Base-by-base conservation (phyloP, 2,797 vertebrate species). In the Scomberomorus guttatus region DNA sequence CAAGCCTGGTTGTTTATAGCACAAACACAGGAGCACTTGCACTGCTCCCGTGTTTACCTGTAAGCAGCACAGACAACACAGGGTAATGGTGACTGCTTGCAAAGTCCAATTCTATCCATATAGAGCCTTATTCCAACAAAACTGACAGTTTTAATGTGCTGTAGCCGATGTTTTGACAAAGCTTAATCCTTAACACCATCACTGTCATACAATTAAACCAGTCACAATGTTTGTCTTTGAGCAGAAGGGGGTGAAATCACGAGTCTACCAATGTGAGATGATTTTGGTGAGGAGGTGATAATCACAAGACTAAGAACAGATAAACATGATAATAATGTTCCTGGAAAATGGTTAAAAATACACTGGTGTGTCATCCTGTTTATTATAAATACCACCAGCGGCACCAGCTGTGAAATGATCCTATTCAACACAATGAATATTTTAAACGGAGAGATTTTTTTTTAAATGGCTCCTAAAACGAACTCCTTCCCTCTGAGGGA, bases 1-100 rank as follows among this genome's bases (percentile, higher is more conserved):
- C 91, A 95, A 89, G 83, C 83, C 83, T 22, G 60, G 34, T 83
- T 95, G 94, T 95, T 95, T 94, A 89, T 75, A 90, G 93, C 87
- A 87, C 91, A 96, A 95, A 95, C 93, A 94, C 64, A 24, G 32
- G 71, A 65, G 76, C 80, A 79, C 86, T 92, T 81, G 60, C 73
- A 83, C 79, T 72, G 82, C 79, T 83, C 70, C 78, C 15, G 64
- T 90, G 88, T 95, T 95, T 92, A 94, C 92, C 92, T 90, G 90
- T 93, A 94, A 96, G 95, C 91, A 95, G 77, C 81, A 44, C 80
- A 76, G 82, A 79, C 85, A 81, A 74, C 87, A 74, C 59, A 20
- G 65, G 77, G 44, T 18, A 42, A 66, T 13, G 73, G 54, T 70
- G 58, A 56, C 77, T 44, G 69, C 70, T 79, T 6, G 51, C 32